phyloP scores from a whole-genome alignment of 2,888 invertebrate genomes.

The Bhutanitis thaidina region DNA sequence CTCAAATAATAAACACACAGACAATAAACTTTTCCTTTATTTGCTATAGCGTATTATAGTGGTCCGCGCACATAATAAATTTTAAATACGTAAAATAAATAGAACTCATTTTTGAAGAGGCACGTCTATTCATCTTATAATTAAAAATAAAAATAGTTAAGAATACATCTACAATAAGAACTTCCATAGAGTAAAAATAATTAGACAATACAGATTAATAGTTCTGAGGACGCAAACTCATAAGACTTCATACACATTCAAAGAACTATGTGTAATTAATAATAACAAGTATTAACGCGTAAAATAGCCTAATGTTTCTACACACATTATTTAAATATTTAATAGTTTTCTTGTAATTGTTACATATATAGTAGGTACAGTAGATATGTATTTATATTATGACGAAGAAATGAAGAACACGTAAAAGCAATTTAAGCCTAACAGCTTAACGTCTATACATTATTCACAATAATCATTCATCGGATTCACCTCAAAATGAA shows the following conservation, averaged over 20 bases:
- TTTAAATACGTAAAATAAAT: too few species aligned
- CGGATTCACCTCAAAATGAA: conserved; percentile 18
- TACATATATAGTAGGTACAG: background rate
- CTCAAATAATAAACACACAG: background rate
- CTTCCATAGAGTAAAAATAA: too few species aligned
- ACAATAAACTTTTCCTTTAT: conserved; percentile 15
- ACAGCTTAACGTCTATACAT: conserved; percentile 6
- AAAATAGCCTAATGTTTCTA: background rate
- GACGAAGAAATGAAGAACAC: conserved; percentile 3
- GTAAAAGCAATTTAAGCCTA: conserved; percentile 15
- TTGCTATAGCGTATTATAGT: conserved; percentile 16
- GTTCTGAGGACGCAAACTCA: too few species aligned
- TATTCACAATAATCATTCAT: conserved; percentile 4
- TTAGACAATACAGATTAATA: too few species aligned
- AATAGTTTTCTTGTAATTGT: conserved; percentile 1
- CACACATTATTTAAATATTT: conserved; percentile 1
- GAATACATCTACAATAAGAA: too few species aligned
- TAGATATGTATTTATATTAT: conserved; percentile 16
- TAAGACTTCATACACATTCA: too few species aligned
- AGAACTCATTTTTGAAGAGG: too few species aligned
- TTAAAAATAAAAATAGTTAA: too few species aligned
- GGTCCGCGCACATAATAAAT: conserved; percentile 17
- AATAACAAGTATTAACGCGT: background rate
- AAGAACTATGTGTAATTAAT: background rate
- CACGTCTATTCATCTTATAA: too few species aligned